Conservation (phyloP, 2,113 vertebrate species). For the Calypte anna region DNA sequence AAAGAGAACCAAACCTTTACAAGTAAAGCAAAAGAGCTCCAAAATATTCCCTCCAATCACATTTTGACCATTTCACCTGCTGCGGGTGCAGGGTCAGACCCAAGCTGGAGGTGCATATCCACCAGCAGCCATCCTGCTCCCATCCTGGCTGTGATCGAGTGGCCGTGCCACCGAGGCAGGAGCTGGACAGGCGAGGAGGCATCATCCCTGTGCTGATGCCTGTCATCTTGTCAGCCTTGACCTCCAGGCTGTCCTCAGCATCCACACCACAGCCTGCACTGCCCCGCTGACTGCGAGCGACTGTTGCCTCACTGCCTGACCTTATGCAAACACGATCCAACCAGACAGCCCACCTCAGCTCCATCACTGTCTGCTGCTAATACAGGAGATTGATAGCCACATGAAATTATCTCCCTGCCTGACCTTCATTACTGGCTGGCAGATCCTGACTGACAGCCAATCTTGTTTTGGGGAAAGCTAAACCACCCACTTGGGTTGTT, state of each 20-base stretch:
- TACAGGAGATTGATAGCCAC: slow-evolving; percentile 74
- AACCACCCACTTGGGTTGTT: slow-evolving; percentile 1
- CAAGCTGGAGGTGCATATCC: slow-evolving; percentile 31
- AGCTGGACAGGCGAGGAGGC: slow-evolving; percentile 74
- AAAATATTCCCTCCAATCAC: background rate
- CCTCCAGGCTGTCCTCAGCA: slow-evolving; percentile 78
- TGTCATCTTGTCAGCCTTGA: slow-evolving; percentile 86
- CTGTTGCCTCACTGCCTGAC: slow-evolving; percentile 78
- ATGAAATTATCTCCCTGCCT: slow-evolving; percentile 50
- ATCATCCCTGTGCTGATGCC: slow-evolving; percentile 72
- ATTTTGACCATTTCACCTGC: slow-evolving; percentile 56
- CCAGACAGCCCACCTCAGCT: slow-evolving; percentile 79
- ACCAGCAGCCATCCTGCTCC: slow-evolving; percentile 5
- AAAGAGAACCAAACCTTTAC: background rate
- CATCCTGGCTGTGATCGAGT: background rate
- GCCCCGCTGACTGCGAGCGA: slow-evolving; percentile 77
- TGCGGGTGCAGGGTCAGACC: background rate
- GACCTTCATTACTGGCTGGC: slow-evolving; percentile 72
- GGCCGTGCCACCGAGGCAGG: slow-evolving; percentile 45
- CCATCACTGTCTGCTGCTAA: slow-evolving; percentile 74
- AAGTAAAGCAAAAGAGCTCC: background rate
- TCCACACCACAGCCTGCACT: slow-evolving; percentile 65
- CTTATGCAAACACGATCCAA: slow-evolving; percentile 80
- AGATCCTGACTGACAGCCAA: slow-evolving; percentile 64
- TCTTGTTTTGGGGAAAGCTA: slow-evolving; percentile 54